A percentile compares a stretch with the other conserved stretches of the same genome.
Evolutionary conservation across 1,140 invertebrate genomes (phyloP).

Genomic region (Ceratina australensis): DNA sequence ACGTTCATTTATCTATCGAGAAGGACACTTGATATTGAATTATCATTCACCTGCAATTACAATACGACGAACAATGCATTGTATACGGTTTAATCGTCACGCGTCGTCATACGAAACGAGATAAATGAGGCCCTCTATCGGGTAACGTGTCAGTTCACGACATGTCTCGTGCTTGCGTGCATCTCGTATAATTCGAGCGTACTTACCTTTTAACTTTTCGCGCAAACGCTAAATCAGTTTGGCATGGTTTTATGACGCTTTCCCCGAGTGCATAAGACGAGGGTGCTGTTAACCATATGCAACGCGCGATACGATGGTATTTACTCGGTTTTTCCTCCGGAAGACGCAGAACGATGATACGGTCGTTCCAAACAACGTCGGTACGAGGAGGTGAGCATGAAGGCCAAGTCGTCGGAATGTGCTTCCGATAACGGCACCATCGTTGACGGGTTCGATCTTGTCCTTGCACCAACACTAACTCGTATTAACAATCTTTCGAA

Average conservation of each 20-base stretch:
- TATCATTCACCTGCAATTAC: neutral
- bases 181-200: slow-evolving; percentile 22
- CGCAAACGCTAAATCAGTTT: slow-evolving; percentile 13
- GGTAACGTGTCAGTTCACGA: slow-evolving; percentile 24
- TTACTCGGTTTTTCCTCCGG: slow-evolving; percentile 64
- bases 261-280: slow-evolving; percentile 4
- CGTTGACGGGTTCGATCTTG: slow-evolving; percentile 34
- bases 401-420: slow-evolving; percentile 29
- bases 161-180: slow-evolving; percentile 32
- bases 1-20: neutral
- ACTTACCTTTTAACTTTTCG: slow-evolving; percentile 15
- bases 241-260: slow-evolving; percentile 32
- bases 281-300: slow-evolving; percentile 55
- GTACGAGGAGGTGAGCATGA: slow-evolving; percentile 55
- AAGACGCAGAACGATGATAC: slow-evolving; percentile 52
- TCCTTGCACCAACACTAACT: neutral
- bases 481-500: neutral
- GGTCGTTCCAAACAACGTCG: slow-evolving; percentile 37
- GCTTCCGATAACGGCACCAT: slow-evolving; percentile 42
- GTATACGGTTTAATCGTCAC: slow-evolving; percentile 5
- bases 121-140: slow-evolving; percentile 35
- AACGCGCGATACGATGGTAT: slow-evolving; percentile 62
- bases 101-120: neutral
- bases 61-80: neutral
- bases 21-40: neutral